Conservation (phyloP, 2,113 vertebrate genomes). For the Colossoma macropomum region DNA sequence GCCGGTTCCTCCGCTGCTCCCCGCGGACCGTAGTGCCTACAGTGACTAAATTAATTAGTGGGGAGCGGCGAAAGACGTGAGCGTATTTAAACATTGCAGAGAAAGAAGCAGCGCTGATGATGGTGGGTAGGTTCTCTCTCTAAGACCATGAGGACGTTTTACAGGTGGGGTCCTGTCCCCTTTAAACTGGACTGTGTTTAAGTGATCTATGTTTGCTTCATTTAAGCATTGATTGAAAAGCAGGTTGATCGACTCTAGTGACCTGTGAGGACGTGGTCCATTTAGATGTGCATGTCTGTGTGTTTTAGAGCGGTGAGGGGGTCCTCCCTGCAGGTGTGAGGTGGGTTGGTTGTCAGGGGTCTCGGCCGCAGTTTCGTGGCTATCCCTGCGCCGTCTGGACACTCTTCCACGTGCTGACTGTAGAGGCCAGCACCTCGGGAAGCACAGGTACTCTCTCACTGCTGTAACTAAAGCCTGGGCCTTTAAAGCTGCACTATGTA, state of each 20-base stretch:
- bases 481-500: no score
- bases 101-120: not conserved
- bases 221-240: slow-evolving; percentile 36
- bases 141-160: not conserved
- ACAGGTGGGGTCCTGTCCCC: not conserved
- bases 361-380: slow-evolving; percentile 80
- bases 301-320: slow-evolving; percentile 59
- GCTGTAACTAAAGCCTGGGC: not conserved
- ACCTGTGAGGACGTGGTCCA: slow-evolving; percentile 31
- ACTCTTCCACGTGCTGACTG: slow-evolving; percentile 89
- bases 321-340: slow-evolving; percentile 77
- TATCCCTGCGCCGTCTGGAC: slow-evolving; percentile 92
- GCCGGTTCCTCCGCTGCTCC: slow-evolving; percentile 76
- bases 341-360: slow-evolving; percentile 93
- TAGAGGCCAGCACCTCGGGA: slow-evolving; percentile 75
- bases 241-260: slow-evolving; percentile 31
- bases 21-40: not conserved
- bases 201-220: slow-evolving; percentile 18
- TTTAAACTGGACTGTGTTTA: not conserved
- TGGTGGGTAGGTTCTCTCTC: not conserved
- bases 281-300: slow-evolving; percentile 25
- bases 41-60: slow-evolving; percentile 23
- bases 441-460: slow-evolving; percentile 60
- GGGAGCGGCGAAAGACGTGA: slow-evolving; percentile 22
- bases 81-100: slow-evolving; percentile 60